A percentile compares a stretch with the other conserved stretches of the same genome.
Conservation (phyloP, 2,888 invertebrate species). For the Synanthedon vespiformis region DNA sequence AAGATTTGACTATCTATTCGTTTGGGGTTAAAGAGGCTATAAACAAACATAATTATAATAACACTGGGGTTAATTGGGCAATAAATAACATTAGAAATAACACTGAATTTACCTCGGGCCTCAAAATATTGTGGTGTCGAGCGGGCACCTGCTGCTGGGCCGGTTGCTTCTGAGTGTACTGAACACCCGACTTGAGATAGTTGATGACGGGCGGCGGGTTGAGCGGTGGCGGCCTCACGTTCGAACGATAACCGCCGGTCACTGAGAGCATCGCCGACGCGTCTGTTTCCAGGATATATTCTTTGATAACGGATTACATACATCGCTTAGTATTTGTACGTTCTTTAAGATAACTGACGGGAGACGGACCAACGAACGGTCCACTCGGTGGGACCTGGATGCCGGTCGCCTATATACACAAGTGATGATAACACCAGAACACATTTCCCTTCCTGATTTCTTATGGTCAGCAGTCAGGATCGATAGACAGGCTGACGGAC, state of each 20-base stretch:
- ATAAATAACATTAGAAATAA: not conserved
- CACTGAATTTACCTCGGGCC: constrained; percentile 30
- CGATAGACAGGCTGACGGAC: no score
- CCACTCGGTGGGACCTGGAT: no score
- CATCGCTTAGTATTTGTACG: not conserved
- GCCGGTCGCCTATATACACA: no score
- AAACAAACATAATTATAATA: no score
- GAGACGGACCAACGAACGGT: no score
- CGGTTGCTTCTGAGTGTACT: constrained; percentile 51
- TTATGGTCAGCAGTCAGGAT: no score
- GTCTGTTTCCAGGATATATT: constrained; percentile 16
- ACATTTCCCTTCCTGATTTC: no score
- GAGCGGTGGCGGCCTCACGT: constrained; percentile 41
- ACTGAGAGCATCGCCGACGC: constrained; percentile 61
- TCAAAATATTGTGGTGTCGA: not conserved
- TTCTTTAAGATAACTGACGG: no score
- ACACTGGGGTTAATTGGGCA: no score
- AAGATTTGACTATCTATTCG: no score
- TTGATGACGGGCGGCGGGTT: constrained; percentile 61
- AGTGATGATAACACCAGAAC: no score
- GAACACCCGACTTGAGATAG: constrained; percentile 53
- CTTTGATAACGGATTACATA: not conserved
- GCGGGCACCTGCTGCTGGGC: constrained; percentile 24
- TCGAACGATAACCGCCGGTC: constrained; percentile 40
- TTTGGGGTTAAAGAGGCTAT: no score